These are phyloP conservation scores for Perodicticus potto DNA, from an alignment of 2,797 vertebrate genomes.

Conservation along the genomic window DNA sequence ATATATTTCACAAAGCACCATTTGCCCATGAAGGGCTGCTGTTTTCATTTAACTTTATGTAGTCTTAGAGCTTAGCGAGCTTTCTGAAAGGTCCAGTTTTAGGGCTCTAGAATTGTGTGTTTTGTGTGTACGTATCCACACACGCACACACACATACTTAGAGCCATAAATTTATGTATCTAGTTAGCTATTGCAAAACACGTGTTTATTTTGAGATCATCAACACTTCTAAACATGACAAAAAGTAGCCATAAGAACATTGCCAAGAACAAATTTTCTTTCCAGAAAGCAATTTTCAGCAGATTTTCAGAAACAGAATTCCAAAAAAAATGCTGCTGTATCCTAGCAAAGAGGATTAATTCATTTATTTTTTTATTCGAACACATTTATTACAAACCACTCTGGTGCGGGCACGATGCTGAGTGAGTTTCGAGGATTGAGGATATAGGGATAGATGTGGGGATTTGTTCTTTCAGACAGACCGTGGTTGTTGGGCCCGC, in stretches of 20 bases:
- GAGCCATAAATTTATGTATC: neutral
- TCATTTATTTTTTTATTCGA: slow-evolving; percentile 38
- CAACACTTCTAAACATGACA: slow-evolving; percentile 62
- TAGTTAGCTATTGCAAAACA: slow-evolving; percentile 73
- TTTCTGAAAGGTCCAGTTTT: neutral
- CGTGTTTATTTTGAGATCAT: slow-evolving; percentile 72
- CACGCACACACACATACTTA: neutral
- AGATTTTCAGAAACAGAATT: slow-evolving; percentile 56
- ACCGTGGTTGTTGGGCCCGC: neutral
- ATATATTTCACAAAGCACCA: slow-evolving; percentile 75
- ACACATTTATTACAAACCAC: neutral
- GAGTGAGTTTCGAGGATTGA: neutral
- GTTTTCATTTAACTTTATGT: slow-evolving; percentile 66
- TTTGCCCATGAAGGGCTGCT: slow-evolving; percentile 58
- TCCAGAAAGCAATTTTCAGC: slow-evolving; percentile 58
- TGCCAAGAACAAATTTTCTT: slow-evolving; percentile 70
- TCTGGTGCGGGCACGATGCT: neutral
- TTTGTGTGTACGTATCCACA: neutral
- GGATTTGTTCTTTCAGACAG: neutral
- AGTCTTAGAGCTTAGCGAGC: slow-evolving; percentile 34
- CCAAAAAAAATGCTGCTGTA: neutral
- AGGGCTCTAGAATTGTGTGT: neutral
- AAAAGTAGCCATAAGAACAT: slow-evolving; percentile 67
- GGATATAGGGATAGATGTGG: neutral
- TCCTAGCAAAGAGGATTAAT: slow-evolving; percentile 44